Evolutionary conservation across 2,888 invertebrate species (phyloP).

Genomic region (Leucophenga maculata): DNA sequence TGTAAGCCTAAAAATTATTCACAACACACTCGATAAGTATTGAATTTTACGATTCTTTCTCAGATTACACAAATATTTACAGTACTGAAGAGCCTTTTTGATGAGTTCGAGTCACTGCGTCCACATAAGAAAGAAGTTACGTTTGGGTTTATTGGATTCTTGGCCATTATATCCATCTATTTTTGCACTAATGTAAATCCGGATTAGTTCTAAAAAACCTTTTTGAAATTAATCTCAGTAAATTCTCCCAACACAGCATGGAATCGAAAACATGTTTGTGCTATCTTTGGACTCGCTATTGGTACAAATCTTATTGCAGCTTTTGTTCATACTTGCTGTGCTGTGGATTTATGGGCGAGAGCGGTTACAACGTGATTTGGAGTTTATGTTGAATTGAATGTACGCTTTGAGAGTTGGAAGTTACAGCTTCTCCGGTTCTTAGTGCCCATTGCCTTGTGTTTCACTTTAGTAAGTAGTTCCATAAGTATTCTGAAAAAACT

Average conservation of each 20-base stretch:
- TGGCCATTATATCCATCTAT: slow-evolving; percentile 51
- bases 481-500: not conserved
- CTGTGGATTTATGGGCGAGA: slow-evolving; percentile 86
- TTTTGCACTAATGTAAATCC: slow-evolving; percentile 64
- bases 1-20: slow-evolving; percentile 72
- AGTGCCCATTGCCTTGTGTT: slow-evolving; percentile 59
- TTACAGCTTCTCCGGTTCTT: slow-evolving; percentile 65
- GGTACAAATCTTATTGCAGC: slow-evolving; percentile 56
- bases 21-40: no score
- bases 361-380: slow-evolving; percentile 78
- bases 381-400: slow-evolving; percentile 84
- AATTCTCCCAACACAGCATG: slow-evolving; percentile 51
- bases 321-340: slow-evolving; percentile 84
- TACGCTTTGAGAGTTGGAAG: slow-evolving; percentile 74
- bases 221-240: not conserved
- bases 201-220: no score
- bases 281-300: slow-evolving; percentile 48
- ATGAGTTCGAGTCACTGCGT: no score
- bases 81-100: slow-evolving; percentile 56
- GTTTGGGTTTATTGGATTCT: slow-evolving; percentile 43
- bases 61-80: slow-evolving; percentile 58
- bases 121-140: slow-evolving; percentile 48
- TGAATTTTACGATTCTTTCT: no score
- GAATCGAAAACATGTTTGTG: slow-evolving; percentile 46
- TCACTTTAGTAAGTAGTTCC: slow-evolving; percentile 49